These are phyloP conservation scores for Automeris io DNA, from an alignment of 2,888 invertebrate species.

Conservation along the genomic window DNA sequence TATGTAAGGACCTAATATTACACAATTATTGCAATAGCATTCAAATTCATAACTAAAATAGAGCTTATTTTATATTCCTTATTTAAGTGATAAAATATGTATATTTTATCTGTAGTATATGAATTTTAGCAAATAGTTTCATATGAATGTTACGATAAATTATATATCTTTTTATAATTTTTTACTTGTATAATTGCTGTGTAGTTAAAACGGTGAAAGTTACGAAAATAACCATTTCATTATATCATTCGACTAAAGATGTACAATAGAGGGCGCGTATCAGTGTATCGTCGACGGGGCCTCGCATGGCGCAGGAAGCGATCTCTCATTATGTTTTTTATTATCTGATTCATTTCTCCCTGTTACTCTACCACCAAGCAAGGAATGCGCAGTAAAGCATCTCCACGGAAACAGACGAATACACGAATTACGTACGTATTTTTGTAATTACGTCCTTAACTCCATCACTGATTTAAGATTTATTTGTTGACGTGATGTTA, in stretches of 20 bases:
- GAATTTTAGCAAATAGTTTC: too few species aligned
- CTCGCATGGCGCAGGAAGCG: constrained; percentile 63
- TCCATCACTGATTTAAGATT: not conserved
- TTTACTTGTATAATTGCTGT: too few species aligned
- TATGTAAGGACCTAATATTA: too few species aligned
- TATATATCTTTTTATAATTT: too few species aligned
- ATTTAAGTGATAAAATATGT: too few species aligned
- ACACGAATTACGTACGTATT: not conserved
- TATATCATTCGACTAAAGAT: constrained; percentile 4
- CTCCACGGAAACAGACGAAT: not conserved
- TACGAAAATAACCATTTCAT: not conserved
- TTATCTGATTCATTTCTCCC: constrained; percentile 66
- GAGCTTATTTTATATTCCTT: too few species aligned
- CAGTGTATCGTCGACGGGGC: constrained; percentile 25
- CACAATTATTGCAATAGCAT: too few species aligned
- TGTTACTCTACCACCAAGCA: constrained; percentile 11
- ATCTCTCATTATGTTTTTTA: constrained; percentile 73
- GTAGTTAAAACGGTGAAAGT: not conserved
- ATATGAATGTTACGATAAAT: too few species aligned
- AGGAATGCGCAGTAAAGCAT: constrained; percentile 8
- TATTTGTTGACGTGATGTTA: not conserved
- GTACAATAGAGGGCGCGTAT: constrained; percentile 5
- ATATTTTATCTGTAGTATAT: too few species aligned
- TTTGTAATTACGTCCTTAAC: not conserved
- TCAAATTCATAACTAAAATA: too few species aligned